Base-by-base conservation (phyloP, 2,113 vertebrate genomes). In the Casuarius casuarius region DNA sequence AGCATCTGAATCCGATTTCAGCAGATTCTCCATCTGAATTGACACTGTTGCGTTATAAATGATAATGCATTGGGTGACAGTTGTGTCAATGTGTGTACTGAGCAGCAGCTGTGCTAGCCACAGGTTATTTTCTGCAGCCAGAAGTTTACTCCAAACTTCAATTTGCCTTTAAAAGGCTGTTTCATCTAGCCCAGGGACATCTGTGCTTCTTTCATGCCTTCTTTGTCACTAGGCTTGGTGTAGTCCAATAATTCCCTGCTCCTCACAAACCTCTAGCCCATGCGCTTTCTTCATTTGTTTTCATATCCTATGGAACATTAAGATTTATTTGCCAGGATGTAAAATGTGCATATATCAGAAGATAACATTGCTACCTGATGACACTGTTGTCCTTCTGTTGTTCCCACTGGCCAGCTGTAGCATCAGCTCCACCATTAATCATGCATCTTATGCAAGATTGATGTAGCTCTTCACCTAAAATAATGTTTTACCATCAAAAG, bases 41-140 rank as follows among this genome's bases (percentile, higher is more conserved):
- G 51, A 5, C 56, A 25, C 1, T 2, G n/a, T 52, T 2, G 0
- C 5, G 2, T 67, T 80, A 31, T 16, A 67, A 38, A 35, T 68
- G 44, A 4, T 25, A 67, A 2, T 20, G 8, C 14, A 25, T 15
- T 52, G n/a, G 13, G 17, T 73, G 66, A 15, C 42, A 46, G 65
- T 35, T 68, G n/a, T 74, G 77, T 35, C 25, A 8, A 2, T 68
- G 52, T 17, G 63, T 84, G 81, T 54, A n/a, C 48, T 17, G 35
- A 72, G 58, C 58, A 79, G 19, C 48, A 73, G 35, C 56, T 80
- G 28, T 4, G 8, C 33, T 52, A 10, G 21, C 38, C 26, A 58
- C 10, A 11, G 9, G 22, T 77, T 75, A 14, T 66, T 26, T 54
- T 18, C 23, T 38, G 25, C 35, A 9, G 49, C 18, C n/a, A 38